Evolutionary conservation across 2,797 vertebrate species (phyloP).

Genomic region (Todus mexicanus): DNA sequence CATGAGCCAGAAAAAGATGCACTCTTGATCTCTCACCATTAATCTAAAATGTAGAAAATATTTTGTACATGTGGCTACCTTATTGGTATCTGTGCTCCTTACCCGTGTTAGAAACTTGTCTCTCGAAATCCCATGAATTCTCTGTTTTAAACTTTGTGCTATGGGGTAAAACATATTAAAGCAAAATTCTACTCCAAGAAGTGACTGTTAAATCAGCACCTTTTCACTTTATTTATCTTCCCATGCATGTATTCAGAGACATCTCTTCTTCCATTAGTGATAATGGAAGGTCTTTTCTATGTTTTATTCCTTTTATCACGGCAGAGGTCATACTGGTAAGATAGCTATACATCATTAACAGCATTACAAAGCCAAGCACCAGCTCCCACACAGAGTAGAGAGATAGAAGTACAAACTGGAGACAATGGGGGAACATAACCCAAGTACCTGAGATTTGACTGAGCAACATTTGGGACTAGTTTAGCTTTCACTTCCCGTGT

Average conservation of each 20-base stretch:
- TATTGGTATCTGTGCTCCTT: not conserved
- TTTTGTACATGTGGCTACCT: not conserved
- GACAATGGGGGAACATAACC: not conserved
- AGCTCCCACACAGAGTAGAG: not conserved
- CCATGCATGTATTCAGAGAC: not conserved
- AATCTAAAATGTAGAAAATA: not conserved
- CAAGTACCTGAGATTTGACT: not conserved
- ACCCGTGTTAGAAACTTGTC: not conserved
- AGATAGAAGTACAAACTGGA: not conserved
- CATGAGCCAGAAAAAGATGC: not conserved
- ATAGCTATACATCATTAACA: not conserved
- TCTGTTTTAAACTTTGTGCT: not conserved
- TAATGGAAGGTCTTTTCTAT: not conserved
- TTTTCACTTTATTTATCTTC: slow-evolving; percentile 6
- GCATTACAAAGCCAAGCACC: not conserved
- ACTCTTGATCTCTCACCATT: not conserved
- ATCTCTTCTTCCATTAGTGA: not conserved
- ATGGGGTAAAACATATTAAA: not conserved
- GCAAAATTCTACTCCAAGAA: not conserved
- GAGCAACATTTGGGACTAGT: not conserved
- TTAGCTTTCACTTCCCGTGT: not conserved
- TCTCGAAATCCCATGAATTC: not conserved
- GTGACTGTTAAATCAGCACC: not conserved
- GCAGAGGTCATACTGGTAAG: not conserved
- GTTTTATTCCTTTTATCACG: not conserved